Base-by-base conservation (phyloP, 2,888 invertebrate species). In the Nudaria mundana region DNA sequence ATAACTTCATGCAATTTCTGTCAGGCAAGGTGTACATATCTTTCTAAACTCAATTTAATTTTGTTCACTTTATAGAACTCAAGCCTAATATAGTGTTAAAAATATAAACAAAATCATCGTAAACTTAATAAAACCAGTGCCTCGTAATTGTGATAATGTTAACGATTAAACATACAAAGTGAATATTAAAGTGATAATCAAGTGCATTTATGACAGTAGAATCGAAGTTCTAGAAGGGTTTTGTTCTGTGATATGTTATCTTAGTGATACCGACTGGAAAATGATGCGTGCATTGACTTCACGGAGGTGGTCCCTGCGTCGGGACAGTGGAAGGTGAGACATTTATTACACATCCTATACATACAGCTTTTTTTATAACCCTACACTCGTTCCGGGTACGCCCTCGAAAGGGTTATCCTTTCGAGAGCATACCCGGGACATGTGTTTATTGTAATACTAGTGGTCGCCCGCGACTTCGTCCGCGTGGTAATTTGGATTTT, bases 301-400 rank as follows among this genome's bases (percentile, higher is more conserved):
- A 25, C 73, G 88, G 29, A 66, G 87, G 48, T 89, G 89, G 89
- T 87, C 89, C 38, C 62, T 89, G 55, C 72, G 89, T 33, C 74
- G 89, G 5, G 89, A 89, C 58, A 89, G 86, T 54, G 83, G 67
- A 48, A 89, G 89, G 89, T 89, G 71, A 86, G 85, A 54, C 0
- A 3, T 36, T 31, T 24, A 8, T 24, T 24, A 26, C 5, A n/a
- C n/a, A n/a, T 18, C 16, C 13, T 16, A 7, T 12, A 12, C 8
- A 13, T 22, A 31, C 1, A 3, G 3, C 3, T n/a, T 5, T 23
- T 8, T 23, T n/a, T 23, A 3, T n/a, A n/a, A n/a, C n/a, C n/a
- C n/a, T n/a, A n/a, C n/a, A n/a, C n/a, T n/a, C n/a, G n/a, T n/a
- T n/a, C n/a, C n/a, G n/a, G n/a, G n/a, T n/a, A n/a, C n/a, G n/a